phyloP scores from a whole-genome alignment of 2,888 invertebrate species.

The Buathra laborator region DNA sequence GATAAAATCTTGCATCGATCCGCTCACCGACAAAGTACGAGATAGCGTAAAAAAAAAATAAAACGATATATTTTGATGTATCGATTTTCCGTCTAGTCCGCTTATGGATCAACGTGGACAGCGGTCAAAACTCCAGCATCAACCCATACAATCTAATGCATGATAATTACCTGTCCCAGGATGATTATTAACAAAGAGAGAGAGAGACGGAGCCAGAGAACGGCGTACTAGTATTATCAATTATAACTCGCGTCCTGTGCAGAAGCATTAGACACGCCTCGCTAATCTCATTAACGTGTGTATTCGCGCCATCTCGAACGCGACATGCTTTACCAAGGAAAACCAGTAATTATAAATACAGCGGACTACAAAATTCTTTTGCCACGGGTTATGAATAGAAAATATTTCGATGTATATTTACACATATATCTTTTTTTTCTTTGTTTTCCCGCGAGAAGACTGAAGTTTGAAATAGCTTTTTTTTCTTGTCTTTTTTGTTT shows the following conservation, averaged over 20 bases:
- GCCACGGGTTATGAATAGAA: neutral
- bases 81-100: neutral
- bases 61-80: neutral
- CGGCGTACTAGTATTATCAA: slow-evolving; percentile 38
- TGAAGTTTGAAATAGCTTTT: neutral
- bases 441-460: neutral
- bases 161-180: slow-evolving; percentile 31
- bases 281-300: slow-evolving; percentile 56
- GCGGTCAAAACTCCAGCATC: slow-evolving; percentile 3
- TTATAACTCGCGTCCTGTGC: slow-evolving; percentile 32
- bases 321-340: neutral
- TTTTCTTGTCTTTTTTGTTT: neutral
- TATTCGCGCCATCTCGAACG: slow-evolving; percentile 21
- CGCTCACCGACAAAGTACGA: too few relatives aligned
- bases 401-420: neutral
- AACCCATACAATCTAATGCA: neutral
- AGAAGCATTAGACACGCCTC: slow-evolving; percentile 51
- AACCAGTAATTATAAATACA: neutral
- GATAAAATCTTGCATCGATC: too few relatives aligned
- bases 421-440: neutral
- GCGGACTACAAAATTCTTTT: neutral
- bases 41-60: neutral
- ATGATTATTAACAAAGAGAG: slow-evolving; percentile 28
- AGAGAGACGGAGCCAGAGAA: neutral
- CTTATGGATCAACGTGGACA: neutral